Base-by-base conservation (phyloP, 2,113 vertebrate species). In the Triplophysa dalaica region DNA sequence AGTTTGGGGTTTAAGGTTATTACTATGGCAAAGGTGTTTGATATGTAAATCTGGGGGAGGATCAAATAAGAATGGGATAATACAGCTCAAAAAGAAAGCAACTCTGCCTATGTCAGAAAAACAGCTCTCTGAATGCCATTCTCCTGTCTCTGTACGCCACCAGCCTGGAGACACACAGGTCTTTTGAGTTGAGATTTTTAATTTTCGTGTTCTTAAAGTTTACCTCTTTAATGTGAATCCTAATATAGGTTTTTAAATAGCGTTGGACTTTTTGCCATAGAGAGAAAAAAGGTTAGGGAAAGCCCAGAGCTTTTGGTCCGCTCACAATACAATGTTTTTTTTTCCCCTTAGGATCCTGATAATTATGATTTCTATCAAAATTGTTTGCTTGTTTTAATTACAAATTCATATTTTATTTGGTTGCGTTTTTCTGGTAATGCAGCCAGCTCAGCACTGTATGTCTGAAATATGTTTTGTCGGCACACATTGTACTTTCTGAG, bases 1-100 rank as follows among this genome's bases (percentile, higher is more conserved):
- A 85, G 86, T 87, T 87, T 85, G 83, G 85, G 82, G 76, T 87
- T 87, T 86, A 89, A 16, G 60, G 82, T 87, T 87, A 81, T 87
- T 85, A 81, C 81, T 60, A 68, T 77, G 69, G 63, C 65, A 65
- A 70, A 72, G 67, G 82, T 76, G 69, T 58, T 79, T 84, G 78
- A 85, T 88, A 84, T 78, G 85, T 79, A 84, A 88, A 85, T 87
- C 80, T 79, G 70, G 69, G 69, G 17, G 52, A 78, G 82, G 83
- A 86, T 83, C 83, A 86, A 84, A 84, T 79, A 60, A 72, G 68
- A 79, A 58, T 63, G 86, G 86, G 19, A 83, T 67, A 85, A 85
- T 81, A 43, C 77, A 83, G 81, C 77, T 84, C n/a, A 73, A 83
- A 77, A 79, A 69, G 63, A 73, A 41, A 67, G 48, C 43, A 79